Base-by-base conservation (phyloP, 2,797 vertebrate species). In the Schizopygopsis pylzovi region DNA sequence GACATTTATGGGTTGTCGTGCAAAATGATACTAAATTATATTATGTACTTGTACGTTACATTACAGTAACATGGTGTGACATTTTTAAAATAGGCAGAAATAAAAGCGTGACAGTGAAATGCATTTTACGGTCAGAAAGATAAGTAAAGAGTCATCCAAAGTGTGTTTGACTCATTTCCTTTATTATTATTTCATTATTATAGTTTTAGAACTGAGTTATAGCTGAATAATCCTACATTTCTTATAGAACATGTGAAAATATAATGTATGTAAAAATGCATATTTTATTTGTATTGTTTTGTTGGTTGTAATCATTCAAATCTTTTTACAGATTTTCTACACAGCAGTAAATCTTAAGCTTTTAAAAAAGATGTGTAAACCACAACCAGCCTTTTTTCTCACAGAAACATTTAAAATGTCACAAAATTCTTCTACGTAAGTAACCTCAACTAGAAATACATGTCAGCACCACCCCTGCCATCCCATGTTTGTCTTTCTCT, bases 371-470 rank as follows among this genome's bases (percentile, higher is more conserved):
- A 67, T 67, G 15, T 1, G 33, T 20, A 37, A 54, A 76, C 73
- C n/a, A 28, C 73, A 76, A 4, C 13, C 4, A 33, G 16, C 25
- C 16, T 20, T 4, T 87, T 85, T 85, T 82, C 59, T 79, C 78
- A 71, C 54, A 20, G 25, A 73, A 79, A 84, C 78, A 83, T 56
- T 49, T 73, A 25, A 84, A n/a, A 8, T 8, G 49, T 52, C 15
- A 52, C 15, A 52, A 6, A 49, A 49, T 13, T 13, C 37, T 71
- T 77, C 13, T 68, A 65, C n/a, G 12, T 43, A 63, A 81, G 59
- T 63, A 82, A 72, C 33, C 12, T 22, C n/a, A 72, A 37, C 68
- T 79, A 67, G 86, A 86, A 72, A 79, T n/a, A 47, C 63, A 79
- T 49, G 59, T 79, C 67, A 83, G 78, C 84, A 86, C 68, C 49